Conservation (phyloP, 2,797 vertebrate genomes). For the Poliocrania exsul region DNA sequence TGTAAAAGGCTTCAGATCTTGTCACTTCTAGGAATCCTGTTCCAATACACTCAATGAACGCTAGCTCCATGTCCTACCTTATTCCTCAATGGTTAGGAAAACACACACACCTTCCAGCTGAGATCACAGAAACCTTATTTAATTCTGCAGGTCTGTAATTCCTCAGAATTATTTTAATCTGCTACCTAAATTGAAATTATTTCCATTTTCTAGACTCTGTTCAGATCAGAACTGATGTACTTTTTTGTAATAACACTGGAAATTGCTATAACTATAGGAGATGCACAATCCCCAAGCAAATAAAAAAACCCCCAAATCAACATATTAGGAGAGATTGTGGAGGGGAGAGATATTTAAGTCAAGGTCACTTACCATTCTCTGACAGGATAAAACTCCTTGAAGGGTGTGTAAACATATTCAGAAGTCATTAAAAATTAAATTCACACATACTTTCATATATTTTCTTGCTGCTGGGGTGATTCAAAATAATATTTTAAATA, state of each 20-base stretch:
- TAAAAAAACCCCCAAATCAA: background rate
- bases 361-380: background rate
- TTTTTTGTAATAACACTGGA: background rate
- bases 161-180: background rate
- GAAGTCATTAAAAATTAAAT: background rate
- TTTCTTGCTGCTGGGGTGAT: background rate
- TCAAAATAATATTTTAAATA: conserved; percentile 1
- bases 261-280: background rate
- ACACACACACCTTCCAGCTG: background rate
- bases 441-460: background rate
- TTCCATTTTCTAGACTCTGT: background rate
- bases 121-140: background rate
- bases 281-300: background rate
- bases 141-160: background rate
- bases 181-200: background rate
- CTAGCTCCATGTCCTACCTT: background rate
- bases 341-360: background rate
- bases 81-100: background rate
- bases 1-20: background rate
- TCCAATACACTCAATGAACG: background rate
- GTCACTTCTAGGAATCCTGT: background rate
- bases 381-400: background rate
- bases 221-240: background rate
- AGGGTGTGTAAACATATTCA: background rate
- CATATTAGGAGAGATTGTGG: rapidly evolving